These are phyloP conservation scores for Cephalotes varians DNA, from an alignment of 2,888 invertebrate genomes.

Conservation along the genomic window DNA sequence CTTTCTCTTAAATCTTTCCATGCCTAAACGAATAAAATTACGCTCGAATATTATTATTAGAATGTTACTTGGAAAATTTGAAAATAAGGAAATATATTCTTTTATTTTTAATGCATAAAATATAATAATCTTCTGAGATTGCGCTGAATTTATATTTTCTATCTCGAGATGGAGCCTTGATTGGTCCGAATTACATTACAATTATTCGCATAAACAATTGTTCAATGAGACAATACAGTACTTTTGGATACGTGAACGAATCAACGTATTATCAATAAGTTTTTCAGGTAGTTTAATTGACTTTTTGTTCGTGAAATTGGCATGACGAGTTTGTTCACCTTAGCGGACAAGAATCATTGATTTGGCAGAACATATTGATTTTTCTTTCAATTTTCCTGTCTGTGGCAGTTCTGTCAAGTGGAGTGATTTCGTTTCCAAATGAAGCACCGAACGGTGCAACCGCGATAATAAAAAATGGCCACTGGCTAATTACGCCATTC, in stretches of 20 bases:
- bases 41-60: neutral
- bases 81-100: neutral
- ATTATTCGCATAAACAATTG: neutral
- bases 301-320: neutral
- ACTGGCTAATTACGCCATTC: constrained; percentile 18
- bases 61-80: neutral
- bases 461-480: constrained; percentile 17
- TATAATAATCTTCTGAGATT: neutral
- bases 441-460: neutral
- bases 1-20: neutral
- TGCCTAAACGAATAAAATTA: neutral
- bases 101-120: neutral
- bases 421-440: constrained; percentile 5
- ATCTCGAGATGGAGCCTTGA: too few species aligned
- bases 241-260: neutral
- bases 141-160: neutral
- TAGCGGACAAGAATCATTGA: constrained; percentile 4
- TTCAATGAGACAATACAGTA: neutral
- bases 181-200: neutral
- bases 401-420: neutral
- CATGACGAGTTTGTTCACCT: constrained; percentile 50
- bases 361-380: constrained; percentile 45
- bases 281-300: constrained; percentile 3
- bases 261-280: neutral
- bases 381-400: constrained; percentile 45